These are phyloP conservation scores for Leptonema lineaticorne DNA, from an alignment of 1,140 invertebrate genomes.

Conservation along the genomic window DNA sequence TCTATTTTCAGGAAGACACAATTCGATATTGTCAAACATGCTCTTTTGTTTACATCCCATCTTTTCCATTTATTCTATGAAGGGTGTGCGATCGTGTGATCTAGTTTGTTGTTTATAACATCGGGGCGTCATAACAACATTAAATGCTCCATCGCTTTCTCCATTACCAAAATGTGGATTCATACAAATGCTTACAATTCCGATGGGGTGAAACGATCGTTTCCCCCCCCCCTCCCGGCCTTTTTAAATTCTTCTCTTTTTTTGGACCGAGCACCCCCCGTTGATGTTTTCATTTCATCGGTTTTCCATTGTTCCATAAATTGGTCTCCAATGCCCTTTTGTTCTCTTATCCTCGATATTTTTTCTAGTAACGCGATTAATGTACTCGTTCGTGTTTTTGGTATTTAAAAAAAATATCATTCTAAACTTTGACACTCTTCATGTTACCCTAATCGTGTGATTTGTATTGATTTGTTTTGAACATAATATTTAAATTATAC, in stretches of 20 bases:
- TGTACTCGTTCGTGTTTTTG: too few relatives aligned
- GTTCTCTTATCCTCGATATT: too few relatives aligned
- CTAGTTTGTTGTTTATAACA: conserved; percentile 12
- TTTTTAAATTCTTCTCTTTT: background rate
- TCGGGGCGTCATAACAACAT: conserved; percentile 17
- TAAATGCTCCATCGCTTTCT: conserved; percentile 8
- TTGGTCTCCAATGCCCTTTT: too few relatives aligned
- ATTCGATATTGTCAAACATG: background rate
- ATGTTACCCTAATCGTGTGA: too few relatives aligned
- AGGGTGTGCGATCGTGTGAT: background rate
- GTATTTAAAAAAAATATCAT: too few relatives aligned
- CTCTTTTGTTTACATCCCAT: background rate
- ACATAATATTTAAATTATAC: too few relatives aligned
- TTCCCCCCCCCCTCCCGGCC: background rate
- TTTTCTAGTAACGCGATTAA: too few relatives aligned
- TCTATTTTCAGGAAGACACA: too few relatives aligned
- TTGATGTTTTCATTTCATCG: background rate
- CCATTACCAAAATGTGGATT: background rate
- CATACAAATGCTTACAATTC: background rate
- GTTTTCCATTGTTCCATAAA: too few relatives aligned
- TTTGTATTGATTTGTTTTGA: too few relatives aligned
- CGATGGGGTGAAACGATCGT: background rate
- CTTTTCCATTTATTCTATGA: background rate
- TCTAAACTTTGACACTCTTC: too few relatives aligned
- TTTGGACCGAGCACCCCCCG: background rate